Base-by-base conservation (phyloP, 1,140 invertebrate genomes). In the Megathymus violae region DNA sequence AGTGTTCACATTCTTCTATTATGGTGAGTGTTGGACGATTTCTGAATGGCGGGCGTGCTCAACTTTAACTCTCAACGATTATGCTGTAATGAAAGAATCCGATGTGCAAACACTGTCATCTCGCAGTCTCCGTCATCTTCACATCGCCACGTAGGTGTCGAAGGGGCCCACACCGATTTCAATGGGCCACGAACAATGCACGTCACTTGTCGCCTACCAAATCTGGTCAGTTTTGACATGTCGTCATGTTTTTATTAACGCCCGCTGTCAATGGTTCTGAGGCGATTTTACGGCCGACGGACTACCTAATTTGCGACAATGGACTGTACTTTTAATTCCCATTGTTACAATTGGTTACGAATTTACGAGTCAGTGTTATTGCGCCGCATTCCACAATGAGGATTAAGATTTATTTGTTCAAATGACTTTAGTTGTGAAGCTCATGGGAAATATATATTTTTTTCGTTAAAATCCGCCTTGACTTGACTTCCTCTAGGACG, bases 221-320 rank as follows among this genome's bases (percentile, higher is more conserved):
- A 87, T 86, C 79, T 86, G 80, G 76, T 82, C 85, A 86, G 87
- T 90, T 90, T 88, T 90, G 87, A 90, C 87, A 90, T 75, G 76
- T 89, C 80, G 82, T 88, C 87, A 87, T 88, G 87, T 88, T 89
- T 85, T 88, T 89, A 85, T 81, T 80, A 85, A 84, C 80, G 80
- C 73, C 77, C 74, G 76, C 67, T 78, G 78, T 82, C 83, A 85
- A 78, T 82, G 76, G 72, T 65, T 75, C 76, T 69, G 71, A 67
- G 74, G 72, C 67, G 69, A 84, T 83, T 82, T 87, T 64, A 87
- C 77, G 77, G 77, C 38, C 71, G 73, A 79, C 72, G 72, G 66
- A 74, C 79, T 74, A 76, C 67, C 84, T 80, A 90, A 88, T 90
- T 87, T 85, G 81, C 78, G 48, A 90, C 88, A 90, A 90, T 82